Percentiles rank a stretch among this genome's conserved stretches.
Conservation (phyloP, 2,113 vertebrate genomes). For the Hiodon tergisus region DNA sequence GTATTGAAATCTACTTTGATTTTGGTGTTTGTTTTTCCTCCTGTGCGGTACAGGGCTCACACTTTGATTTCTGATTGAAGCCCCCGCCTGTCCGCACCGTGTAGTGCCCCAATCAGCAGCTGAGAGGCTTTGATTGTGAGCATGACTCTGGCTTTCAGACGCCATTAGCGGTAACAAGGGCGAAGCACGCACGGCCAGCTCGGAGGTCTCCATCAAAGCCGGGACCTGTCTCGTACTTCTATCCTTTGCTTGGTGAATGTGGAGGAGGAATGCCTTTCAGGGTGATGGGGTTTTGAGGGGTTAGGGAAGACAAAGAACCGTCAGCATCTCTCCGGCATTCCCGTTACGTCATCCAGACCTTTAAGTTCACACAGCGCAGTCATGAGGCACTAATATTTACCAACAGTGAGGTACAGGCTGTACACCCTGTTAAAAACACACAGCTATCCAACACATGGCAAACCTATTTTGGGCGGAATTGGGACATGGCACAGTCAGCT, state of each 20-base stretch:
- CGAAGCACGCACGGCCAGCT: constrained; percentile 11
- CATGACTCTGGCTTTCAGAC: constrained; percentile 24
- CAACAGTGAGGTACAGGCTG: not conserved
- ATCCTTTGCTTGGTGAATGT: not conserved
- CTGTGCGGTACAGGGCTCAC: constrained; percentile 3
- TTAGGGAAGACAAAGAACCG: not conserved
- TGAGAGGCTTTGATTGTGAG: constrained; percentile 28
- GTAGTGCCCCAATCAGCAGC: constrained; percentile 18
- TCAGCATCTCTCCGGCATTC: too few relatives aligned
- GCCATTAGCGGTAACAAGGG: constrained; percentile 35
- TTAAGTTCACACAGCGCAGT: too few relatives aligned
- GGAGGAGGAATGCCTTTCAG: not conserved
- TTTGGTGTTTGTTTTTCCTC: constrained; percentile 24
- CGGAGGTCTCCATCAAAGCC: constrained; percentile 15
- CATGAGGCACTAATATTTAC: too few relatives aligned
- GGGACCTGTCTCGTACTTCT: constrained; percentile 1
- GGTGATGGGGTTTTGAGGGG: not conserved
- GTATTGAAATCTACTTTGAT: constrained; percentile 5
- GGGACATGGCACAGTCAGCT: constrained; percentile 1
- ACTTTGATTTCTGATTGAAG: constrained; percentile 7
- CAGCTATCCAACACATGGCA: not conserved
- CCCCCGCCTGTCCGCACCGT: not conserved
- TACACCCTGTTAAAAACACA: not conserved
- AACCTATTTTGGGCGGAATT: constrained; percentile 17
- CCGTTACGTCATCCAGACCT: too few relatives aligned